Base-by-base conservation (phyloP, 2,113 vertebrate species). In the Meriones unguiculatus region DNA sequence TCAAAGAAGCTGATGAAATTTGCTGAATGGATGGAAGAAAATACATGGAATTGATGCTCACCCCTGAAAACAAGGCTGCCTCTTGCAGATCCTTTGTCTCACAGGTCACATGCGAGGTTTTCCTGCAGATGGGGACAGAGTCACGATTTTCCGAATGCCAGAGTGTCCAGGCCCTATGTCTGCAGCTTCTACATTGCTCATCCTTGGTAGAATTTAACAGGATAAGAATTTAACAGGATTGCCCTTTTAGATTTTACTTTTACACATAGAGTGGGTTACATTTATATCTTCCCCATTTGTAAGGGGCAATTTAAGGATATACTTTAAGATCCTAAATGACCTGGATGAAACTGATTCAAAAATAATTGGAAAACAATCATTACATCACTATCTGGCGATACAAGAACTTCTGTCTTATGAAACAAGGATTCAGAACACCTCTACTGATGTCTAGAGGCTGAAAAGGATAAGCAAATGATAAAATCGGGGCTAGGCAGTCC, bases 81-180 rank as follows among this genome's bases (percentile, higher is more conserved):
- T 97, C 82, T 65, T 93, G 95, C 67, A 35, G 30, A 95, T 98
- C 93, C 89, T 97, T 94, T 96, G 96, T 96, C 72, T 87, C 50
- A 93, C 92, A 84, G 54, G 87, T 92, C 95, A 97, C 69, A 96
- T 96, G 90, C 88, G 96, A 98, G 59, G 62, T 97, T 97, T 97
- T 98, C 97, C 96, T 97, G 97, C 84, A 95, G 69, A 0, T 73
- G 18, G 57, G n/a, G 57, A 84, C 14, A 64, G 18, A 95, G 50
- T 54, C 87, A 95, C 87, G 84, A 81, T 70, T 84, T 59, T 93
- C 75, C 64, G 88, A 92, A 72, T 70, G 41, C 81, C 35, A 28
- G 65, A 22, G 17, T 38, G 30, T 25, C 75, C 75, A 70, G 73
- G 50, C 72, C 78, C 57, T 52, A 93, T 81, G 46, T 91, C 77